phyloP scores from a whole-genome alignment of 1,140 invertebrate species.

The Anadara kagoshimensis region DNA sequence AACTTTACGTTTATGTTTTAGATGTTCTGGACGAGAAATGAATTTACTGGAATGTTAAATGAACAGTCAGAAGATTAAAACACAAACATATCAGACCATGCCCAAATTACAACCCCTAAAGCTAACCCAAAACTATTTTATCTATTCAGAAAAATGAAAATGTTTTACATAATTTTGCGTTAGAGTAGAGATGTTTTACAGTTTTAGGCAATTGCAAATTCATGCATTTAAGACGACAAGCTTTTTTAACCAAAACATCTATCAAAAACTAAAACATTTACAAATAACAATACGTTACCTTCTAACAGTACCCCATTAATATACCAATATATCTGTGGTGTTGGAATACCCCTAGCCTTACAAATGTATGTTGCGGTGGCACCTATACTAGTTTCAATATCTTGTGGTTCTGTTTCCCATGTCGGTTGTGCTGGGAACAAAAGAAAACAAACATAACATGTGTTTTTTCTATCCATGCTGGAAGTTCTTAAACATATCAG shows the following conservation, averaged over 20 bases:
- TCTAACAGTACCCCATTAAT: slow-evolving; percentile 84
- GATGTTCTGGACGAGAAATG: no score
- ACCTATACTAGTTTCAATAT: slow-evolving; percentile 91
- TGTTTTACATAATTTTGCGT: not conserved
- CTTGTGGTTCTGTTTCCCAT: slow-evolving; percentile 91
- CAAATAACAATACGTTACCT: slow-evolving; percentile 57
- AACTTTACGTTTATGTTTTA: no score
- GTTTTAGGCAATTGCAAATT: not conserved
- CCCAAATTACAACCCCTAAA: not conserved
- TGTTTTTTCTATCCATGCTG: no score
- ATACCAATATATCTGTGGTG: slow-evolving; percentile 94
- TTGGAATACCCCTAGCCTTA: slow-evolving; percentile 89
- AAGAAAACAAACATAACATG: slow-evolving; percentile 5
- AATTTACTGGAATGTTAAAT: no score
- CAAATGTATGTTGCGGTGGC: slow-evolving; percentile 92
- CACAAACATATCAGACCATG: no score
- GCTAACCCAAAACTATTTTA: not conserved
- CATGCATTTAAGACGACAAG: not conserved
- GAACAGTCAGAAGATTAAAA: no score
- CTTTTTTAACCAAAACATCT: not conserved
- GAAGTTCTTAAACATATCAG: no score
- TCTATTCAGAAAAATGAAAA: not conserved
- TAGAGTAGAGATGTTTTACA: not conserved
- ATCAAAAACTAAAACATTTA: not conserved
- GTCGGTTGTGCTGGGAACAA: slow-evolving; percentile 76